Conservation (phyloP, 2,797 vertebrate species). For the Syndactyla subalaris region DNA sequence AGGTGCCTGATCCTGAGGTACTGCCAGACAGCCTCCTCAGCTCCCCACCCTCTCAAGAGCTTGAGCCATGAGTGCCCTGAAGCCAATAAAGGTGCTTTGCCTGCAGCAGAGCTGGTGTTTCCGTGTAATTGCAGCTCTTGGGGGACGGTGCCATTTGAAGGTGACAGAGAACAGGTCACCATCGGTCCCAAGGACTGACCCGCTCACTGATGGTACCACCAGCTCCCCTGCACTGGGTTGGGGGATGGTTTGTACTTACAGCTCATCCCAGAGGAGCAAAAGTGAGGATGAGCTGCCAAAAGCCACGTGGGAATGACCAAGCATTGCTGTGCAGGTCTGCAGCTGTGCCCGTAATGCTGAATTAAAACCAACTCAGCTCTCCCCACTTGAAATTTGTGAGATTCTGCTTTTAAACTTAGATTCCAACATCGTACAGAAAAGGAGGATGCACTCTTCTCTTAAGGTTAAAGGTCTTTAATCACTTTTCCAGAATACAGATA, state of each 20-base stretch:
- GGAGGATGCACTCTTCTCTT: not conserved
- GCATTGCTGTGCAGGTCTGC: not conserved
- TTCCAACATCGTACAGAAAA: not conserved
- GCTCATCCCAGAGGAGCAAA: not conserved
- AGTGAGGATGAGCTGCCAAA: not conserved
- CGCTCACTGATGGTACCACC: accelerated
- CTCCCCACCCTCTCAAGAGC: accelerated
- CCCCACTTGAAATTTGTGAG: not conserved
- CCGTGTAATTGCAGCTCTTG: accelerated
- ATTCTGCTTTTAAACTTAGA: not conserved
- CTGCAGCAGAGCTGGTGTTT: not conserved
- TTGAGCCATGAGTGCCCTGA: accelerated
- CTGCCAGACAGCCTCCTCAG: not conserved
- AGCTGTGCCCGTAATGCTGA: not conserved
- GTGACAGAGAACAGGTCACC: not conserved
- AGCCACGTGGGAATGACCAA: not conserved
- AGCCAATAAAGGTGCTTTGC: not conserved
- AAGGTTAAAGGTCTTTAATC: slow-evolving; percentile 54
- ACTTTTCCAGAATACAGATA: slow-evolving; percentile 61
- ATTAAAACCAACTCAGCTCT: not conserved
- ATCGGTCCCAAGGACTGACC: not conserved
- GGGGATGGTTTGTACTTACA: not conserved
- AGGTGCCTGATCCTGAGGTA: not conserved
- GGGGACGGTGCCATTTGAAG: not conserved
- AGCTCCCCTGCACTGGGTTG: accelerated